A percentile compares a stretch with the other conserved stretches of the same genome.
Conservation (phyloP, 2,113 vertebrate species). For the Carassius auratus region DNA sequence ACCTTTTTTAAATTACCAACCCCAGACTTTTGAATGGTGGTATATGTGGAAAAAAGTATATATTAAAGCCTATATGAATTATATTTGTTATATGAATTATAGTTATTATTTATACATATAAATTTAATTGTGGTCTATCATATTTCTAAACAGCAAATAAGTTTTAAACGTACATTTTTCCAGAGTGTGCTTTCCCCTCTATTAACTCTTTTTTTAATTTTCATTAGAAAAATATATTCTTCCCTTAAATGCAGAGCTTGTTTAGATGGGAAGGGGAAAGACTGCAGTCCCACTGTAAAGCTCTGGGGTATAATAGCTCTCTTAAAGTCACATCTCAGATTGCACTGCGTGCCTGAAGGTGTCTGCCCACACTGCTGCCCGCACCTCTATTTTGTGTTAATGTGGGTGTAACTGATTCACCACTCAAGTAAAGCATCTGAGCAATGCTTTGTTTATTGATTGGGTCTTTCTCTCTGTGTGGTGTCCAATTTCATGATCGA, state of each 20-base stretch:
- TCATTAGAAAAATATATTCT: too few species aligned
- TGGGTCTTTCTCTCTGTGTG: background rate
- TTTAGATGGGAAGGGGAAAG: background rate
- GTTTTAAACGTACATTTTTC: background rate
- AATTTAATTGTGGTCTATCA: too few species aligned
- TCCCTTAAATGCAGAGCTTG: background rate
- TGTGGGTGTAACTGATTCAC: slow-evolving; percentile 28
- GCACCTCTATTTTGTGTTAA: slow-evolving; percentile 22
- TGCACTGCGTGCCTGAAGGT: slow-evolving; percentile 23
- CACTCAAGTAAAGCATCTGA: background rate
- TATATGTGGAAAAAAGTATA: background rate
- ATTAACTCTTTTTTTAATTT: background rate
- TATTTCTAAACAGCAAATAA: background rate
- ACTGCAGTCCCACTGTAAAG: background rate
- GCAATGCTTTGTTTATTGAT: slow-evolving; percentile 22
- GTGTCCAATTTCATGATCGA: background rate
- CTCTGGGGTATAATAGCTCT: background rate
- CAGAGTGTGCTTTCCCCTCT: background rate
- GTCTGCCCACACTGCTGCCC: background rate
- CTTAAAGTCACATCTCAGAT: background rate
- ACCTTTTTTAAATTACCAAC: too few species aligned
- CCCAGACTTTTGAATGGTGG: background rate
- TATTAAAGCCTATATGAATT: too few species aligned
- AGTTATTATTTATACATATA: background rate
- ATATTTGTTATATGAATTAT: background rate